Evolutionary conservation across 2,797 vertebrate species (phyloP), one percentile per base, ranked within the genome.

Genomic region (Lophius americanus): DNA sequence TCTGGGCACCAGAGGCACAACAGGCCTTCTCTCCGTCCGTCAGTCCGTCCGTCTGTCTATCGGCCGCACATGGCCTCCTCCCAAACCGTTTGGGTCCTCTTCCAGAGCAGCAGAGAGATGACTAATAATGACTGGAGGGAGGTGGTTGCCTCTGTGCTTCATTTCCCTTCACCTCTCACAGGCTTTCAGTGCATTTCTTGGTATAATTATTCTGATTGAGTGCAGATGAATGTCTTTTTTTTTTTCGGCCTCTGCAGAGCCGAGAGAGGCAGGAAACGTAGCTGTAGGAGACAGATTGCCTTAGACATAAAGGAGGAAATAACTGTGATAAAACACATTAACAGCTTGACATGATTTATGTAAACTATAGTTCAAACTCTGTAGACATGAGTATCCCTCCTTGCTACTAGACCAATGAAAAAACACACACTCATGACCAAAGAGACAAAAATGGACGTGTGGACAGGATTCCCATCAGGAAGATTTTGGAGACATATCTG

Each of bases 151-250:
- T 78, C 84, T 73, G 84, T 83, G 84, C 82, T 87, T 68, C 80
- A 64, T 83, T 23, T 86, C 81, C 82, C 77, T 76, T 78, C 85
- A 88, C 84, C 83, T 87, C 84, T 82, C 80, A 55, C 76, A 53
- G 75, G 60, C 84, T 86, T 80, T 61, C 59, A 48, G 44, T 68
- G 73, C 82, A 78, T 85, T 87, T 87, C 86, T 88, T 42, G 6
- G 82, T 77, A 84, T 88, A 81, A 88, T 91, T 89, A 85, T 83
- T 88, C 74, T 88, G 86, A 91, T 91, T 88, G 84, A 85, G 76
- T 81, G 78, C 86, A 89, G 89, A 91, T 89, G 89, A 91, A 85
- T 70, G 68, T 50, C 35, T 60, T 63, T 78, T 76, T 60, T 55
- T 57, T 49, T 56, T 67, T 54, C 32, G 38, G 64, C 70, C 58